A percentile compares a stretch with the other conserved stretches of the same genome.
Evolutionary conservation across 2,888 invertebrate genomes (phyloP).

Genomic region (Tetranychus truncatus): DNA sequence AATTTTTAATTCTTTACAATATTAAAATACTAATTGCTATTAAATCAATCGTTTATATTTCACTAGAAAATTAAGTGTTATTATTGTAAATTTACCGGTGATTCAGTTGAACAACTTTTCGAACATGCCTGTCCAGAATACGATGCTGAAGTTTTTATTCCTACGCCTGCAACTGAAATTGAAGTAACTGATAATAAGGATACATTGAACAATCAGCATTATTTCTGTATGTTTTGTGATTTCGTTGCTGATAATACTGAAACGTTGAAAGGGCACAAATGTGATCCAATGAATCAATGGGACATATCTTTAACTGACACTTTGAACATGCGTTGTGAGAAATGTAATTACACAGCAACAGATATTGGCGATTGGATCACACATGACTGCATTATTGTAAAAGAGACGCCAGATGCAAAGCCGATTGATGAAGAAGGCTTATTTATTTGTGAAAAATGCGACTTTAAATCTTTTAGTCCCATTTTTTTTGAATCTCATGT

Average conservation of each 20-base stretch:
- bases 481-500: neutral
- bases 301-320: neutral
- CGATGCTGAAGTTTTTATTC: neutral
- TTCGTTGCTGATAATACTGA: neutral
- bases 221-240: neutral
- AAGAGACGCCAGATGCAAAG: too few relatives aligned
- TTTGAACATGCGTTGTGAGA: too few relatives aligned
- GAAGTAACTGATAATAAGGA: neutral
- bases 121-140: neutral
- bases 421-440: too few relatives aligned
- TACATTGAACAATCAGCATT: neutral
- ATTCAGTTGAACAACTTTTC: neutral
- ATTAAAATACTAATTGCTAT: too few relatives aligned
- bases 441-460: too few relatives aligned
- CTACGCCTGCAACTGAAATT: neutral
- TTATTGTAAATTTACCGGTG: neutral
- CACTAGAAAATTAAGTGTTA: neutral
- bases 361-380: too few relatives aligned
- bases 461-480: neutral
- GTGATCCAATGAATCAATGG: neutral
- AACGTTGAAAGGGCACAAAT: neutral
- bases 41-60: too few relatives aligned
- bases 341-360: too few relatives aligned
- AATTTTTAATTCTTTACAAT: too few relatives aligned
- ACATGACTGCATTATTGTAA: too few relatives aligned